Evolutionary conservation across 2,797 vertebrate genomes (phyloP).

Genomic region (Morus bassanus): DNA sequence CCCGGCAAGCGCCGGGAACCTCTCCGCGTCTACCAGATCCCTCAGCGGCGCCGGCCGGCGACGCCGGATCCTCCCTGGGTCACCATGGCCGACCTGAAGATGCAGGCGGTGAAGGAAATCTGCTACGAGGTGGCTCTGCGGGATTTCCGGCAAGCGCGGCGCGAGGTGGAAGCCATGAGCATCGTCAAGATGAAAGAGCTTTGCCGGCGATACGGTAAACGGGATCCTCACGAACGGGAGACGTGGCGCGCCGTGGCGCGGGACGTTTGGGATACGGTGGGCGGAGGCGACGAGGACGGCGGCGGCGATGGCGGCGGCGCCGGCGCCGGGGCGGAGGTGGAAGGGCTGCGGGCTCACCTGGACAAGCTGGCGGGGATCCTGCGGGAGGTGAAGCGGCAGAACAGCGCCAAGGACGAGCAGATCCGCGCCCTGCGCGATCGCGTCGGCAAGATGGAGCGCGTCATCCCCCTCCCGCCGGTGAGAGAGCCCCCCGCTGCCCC

Average conservation of each 20-base stretch:
- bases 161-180: constrained; percentile 88
- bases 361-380: constrained; percentile 88
- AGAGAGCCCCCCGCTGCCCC: neutral
- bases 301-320: neutral
- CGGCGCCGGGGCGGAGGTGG: constrained; percentile 35
- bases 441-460: constrained; percentile 90
- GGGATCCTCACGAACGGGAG: constrained; percentile 78
- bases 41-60: constrained; percentile 83
- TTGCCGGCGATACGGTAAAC: constrained; percentile 83
- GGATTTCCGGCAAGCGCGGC: constrained; percentile 85
- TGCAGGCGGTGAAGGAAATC: constrained; percentile 92
- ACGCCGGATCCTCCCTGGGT: constrained; percentile 83
- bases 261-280: constrained; percentile 90
- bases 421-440: constrained; percentile 86
- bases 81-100: constrained; percentile 85
- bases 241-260: constrained; percentile 85
- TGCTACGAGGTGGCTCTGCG: constrained; percentile 91
- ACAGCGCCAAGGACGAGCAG: constrained; percentile 91
- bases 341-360: constrained; percentile 87
- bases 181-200: constrained; percentile 91
- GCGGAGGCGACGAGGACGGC: constrained; percentile 44
- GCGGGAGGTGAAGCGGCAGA: constrained; percentile 90
- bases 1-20: constrained; percentile 88
- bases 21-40: constrained; percentile 88
- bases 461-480: constrained; percentile 80